Percentiles rank a stretch among this genome's conserved stretches.
Conservation (phyloP, 2,888 invertebrate species). For the Agrochola litura region DNA sequence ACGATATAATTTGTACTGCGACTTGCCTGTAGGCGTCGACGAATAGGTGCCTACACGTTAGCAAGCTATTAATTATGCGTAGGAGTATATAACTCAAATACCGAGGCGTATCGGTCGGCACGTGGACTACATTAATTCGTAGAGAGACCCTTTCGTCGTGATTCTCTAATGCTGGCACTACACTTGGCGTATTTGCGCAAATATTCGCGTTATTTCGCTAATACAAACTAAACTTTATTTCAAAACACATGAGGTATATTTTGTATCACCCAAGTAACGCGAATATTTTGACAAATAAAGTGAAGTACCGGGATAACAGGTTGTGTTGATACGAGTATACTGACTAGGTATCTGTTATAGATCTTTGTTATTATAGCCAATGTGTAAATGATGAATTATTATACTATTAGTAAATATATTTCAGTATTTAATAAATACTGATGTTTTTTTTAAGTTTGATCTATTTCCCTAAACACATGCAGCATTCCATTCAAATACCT, state of each 20-base stretch:
- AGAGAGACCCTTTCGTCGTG: constrained; percentile 31
- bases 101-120: constrained; percentile 12
- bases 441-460: constrained; percentile 33
- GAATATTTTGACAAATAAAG: constrained; percentile 18
- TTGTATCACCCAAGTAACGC: constrained; percentile 9
- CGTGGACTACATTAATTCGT: constrained; percentile 25
- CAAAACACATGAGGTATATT: background rate
- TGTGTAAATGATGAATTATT: constrained; percentile 41
- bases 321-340: constrained; percentile 62
- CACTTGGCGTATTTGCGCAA: constrained; percentile 11
- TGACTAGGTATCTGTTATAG: constrained; percentile 36
- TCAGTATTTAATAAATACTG: constrained; percentile 41
- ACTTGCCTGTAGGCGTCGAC: constrained; percentile 22
- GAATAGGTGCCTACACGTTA: constrained; percentile 32
- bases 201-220: constrained; percentile 11
- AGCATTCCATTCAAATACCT: constrained; percentile 61
- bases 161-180: constrained; percentile 37
- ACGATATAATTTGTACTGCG: constrained; percentile 32
- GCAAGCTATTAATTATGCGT: constrained; percentile 36
- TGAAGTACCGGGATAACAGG: constrained; percentile 41
- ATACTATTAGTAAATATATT: constrained; percentile 39
- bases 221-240: background rate
- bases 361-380: constrained; percentile 44
- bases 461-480: constrained; percentile 42
- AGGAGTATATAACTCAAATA: constrained; percentile 34